Percentiles rank a stretch among this genome's conserved stretches.
phyloP scores from a whole-genome alignment of 2,113 vertebrate genomes.

The Crotalus viridis region DNA sequence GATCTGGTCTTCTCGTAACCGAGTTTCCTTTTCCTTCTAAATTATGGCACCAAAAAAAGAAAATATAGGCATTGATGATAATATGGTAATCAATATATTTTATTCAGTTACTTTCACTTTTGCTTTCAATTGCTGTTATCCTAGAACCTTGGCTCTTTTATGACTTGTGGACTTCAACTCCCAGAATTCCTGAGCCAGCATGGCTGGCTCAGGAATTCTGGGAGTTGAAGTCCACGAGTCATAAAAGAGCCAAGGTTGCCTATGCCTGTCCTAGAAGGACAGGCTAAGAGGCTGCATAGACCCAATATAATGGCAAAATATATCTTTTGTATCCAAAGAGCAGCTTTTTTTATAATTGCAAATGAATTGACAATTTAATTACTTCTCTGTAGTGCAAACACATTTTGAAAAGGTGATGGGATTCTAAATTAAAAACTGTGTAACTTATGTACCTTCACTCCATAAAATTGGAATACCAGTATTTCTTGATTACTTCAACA shows the following conservation, averaged over 20 bases:
- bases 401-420: not conserved
- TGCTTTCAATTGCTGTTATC: not conserved
- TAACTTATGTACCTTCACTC: not conserved
- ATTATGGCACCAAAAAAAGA: slow-evolving; percentile 3
- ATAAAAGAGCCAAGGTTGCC: too few relatives aligned
- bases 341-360: not conserved
- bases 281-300: not conserved
- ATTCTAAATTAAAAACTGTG: not conserved
- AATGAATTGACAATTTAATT: not conserved
- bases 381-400: not conserved
- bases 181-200: too few relatives aligned
- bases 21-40: slow-evolving; percentile 87
- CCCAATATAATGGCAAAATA: not conserved
- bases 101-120: not conserved
- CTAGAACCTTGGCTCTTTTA: too few relatives aligned
- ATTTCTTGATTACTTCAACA: not conserved
- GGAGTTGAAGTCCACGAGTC: too few relatives aligned
- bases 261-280: not conserved
- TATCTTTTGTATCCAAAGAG: not conserved
- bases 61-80: not conserved
- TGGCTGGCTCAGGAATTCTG: too few relatives aligned
- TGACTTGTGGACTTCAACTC: too few relatives aligned
- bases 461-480: not conserved
- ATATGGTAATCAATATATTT: not conserved
- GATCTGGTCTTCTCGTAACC: slow-evolving; percentile 82